Base-by-base conservation (phyloP, 2,113 vertebrate species). In the Tachuris rubrigastra region DNA sequence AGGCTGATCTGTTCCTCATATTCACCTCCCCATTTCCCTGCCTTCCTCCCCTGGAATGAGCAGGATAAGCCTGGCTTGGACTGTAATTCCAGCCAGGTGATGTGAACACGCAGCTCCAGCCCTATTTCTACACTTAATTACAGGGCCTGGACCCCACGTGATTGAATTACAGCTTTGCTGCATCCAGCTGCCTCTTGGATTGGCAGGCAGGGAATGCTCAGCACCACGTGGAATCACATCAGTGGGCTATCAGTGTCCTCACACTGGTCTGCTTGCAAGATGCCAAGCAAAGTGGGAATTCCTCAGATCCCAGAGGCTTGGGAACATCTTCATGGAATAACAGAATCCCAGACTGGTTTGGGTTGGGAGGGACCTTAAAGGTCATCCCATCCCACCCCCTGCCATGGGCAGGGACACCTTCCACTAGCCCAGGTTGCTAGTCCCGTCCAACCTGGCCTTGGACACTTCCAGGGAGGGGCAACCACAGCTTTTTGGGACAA, bases 361-460 rank as follows among this genome's bases (percentile, higher is more conserved):
- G 33, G 5, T 11, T 30, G 33, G 25, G 14, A 47, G 8, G 7
- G 19, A 47, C 42, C 25, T 35, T 10, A 59, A 59, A 37, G 2
- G 6, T 23, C 33, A 35, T 23, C 55, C 14, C 0, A 3, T 46
- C 2, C 24, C 72, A 25, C 8, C 9, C 30, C 39, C 12, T 28
- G 41, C 24, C 44, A 19, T 6, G 27, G 41, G 33, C 42, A 47
- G 74, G 60, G 6, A 39, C 60, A 46, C 12, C 28, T 74, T 0
- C 33, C 27, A 37, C 67, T 5, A 0, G 3, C 22, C 22, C 68
- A 42, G 50, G 25, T 0, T 12, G 42, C 50, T 80, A 56, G 17
- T 16, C 9, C 9, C 1, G 0, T 69, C 63, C 63, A 87, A 0
- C 19, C 28, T 33, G 5, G 1, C 18, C 39, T 46, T 3, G 73